Evolutionary conservation across 2,113 vertebrate species (phyloP).

Genomic region (Pelodiscus sinensis): DNA sequence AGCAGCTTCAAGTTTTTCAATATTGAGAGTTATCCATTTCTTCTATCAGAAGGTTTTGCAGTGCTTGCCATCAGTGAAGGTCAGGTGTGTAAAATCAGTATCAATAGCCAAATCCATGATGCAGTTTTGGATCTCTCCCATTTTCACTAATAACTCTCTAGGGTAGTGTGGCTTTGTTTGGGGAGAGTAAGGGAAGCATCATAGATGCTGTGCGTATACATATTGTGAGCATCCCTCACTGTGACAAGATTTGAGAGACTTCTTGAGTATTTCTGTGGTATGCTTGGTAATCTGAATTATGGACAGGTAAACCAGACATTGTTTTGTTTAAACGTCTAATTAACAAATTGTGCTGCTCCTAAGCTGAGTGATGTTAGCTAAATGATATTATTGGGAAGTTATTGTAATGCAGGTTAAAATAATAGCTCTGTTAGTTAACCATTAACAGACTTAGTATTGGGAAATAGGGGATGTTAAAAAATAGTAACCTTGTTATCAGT

Average conservation of each 20-base stretch:
- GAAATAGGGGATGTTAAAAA: no score
- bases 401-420: background rate
- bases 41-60: background rate
- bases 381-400: background rate
- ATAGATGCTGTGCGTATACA: fast-evolving
- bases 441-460: background rate
- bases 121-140: fast-evolving
- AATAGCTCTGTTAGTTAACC: background rate
- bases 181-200: background rate
- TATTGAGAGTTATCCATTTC: background rate
- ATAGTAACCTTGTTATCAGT: no score
- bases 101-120: background rate
- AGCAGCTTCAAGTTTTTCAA: background rate
- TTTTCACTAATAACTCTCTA: fast-evolving
- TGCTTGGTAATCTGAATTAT: background rate
- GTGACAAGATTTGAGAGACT: background rate
- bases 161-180: background rate
- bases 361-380: background rate
- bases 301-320: background rate
- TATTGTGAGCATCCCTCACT: fast-evolving
- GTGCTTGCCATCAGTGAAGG: background rate
- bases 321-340: background rate
- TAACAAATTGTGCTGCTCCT: fast-evolving
- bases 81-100: background rate
- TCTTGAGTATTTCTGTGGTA: background rate